Percentiles rank a stretch among this genome's conserved stretches.
Conservation (phyloP, 2,113 vertebrate genomes). For the Ailuropoda melanoleuca region DNA sequence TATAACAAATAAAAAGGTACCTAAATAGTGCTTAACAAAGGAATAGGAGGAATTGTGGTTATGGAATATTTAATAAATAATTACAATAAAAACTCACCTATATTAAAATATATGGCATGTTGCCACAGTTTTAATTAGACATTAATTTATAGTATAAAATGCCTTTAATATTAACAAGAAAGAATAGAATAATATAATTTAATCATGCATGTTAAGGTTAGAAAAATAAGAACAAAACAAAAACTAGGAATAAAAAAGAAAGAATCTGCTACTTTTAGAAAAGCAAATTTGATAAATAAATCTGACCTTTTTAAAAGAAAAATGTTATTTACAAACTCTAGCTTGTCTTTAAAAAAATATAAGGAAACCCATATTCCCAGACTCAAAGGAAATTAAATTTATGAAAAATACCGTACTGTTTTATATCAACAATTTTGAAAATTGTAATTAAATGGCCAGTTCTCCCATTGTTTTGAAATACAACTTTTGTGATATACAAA, state of each 20-base stretch:
- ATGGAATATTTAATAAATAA: not conserved
- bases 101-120: not conserved
- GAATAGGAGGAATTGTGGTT: not conserved
- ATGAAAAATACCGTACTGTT: not conserved
- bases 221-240: not conserved
- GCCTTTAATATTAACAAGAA: not conserved
- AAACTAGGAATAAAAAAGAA: not conserved
- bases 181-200: not conserved
- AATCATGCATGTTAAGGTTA: not conserved
- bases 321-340: not conserved
- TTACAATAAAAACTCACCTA: not conserved
- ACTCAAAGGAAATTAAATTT: not conserved
- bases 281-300: not conserved
- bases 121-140: not conserved
- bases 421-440: not conserved
- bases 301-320: not conserved
- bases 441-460: not conserved
- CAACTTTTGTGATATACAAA: not conserved
- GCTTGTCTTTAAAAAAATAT: not conserved
- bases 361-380: not conserved
- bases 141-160: not conserved
- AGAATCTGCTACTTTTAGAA: not conserved
- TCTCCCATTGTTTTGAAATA: not conserved
- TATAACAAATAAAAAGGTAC: not conserved
- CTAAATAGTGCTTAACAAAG: not conserved